Evolutionary conservation across 2,888 invertebrate genomes (phyloP), one percentile per base, ranked within the genome.

Genomic region (Watsonalla binaria): DNA sequence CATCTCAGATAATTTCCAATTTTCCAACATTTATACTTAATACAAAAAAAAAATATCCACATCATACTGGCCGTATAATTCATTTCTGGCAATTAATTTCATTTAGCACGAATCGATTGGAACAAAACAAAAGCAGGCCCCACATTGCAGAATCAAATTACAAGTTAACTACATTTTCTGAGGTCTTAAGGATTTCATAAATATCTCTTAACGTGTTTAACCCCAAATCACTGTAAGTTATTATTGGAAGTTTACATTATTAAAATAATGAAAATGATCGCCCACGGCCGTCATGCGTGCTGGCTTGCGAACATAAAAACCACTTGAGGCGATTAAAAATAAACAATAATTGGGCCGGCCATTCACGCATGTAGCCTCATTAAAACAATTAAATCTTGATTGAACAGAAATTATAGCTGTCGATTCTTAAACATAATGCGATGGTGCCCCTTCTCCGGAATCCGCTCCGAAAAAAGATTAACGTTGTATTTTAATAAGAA

Each of bases 311-410:
- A 89, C 90, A 87, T 81, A 87, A 89, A 88, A 89, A 89, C 85
- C 89, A 82, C 90, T 90, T 82, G 83, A 72, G 90, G 90, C 90
- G 89, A 90, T 90, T 90, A 90, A 90, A 90, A 90, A 90, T 90
- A 90, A 90, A 90, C 90, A 90, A 89, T 90, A 90, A 90, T 90
- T 90, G 90, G 86, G 78, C 86, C 87, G 89, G 79, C 89, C 84
- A 89, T 90, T 90, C 90, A 90, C 90, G 90, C 90, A 90, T 90
- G 90, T 78, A 80, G 87, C 76, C 90, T 90, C 90, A 90, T 90
- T 90, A 90, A 90, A 90, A 90, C 90, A 90, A 90, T 90, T 90
- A 90, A 90, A 90, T 90, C 90, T 90, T 90, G 90, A 90, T 90
- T 90, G 90, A 90, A 90, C 90, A 86, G 81, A 90, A 90, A 90